Evolutionary conservation across 2,888 invertebrate species (phyloP).

Genomic region (Ochropacha duplaris): DNA sequence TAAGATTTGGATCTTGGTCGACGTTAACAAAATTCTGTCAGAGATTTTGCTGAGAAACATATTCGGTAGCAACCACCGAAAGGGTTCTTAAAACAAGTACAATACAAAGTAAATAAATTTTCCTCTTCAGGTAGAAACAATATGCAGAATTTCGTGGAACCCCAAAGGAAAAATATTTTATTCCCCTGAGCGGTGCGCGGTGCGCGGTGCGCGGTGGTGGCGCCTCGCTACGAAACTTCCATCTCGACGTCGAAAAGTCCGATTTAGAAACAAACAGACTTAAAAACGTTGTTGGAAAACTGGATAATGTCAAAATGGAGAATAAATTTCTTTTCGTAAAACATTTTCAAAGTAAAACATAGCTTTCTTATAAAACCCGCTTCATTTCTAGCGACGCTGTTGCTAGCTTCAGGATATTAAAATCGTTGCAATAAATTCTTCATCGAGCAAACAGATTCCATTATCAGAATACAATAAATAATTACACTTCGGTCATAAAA

Average conservation of each 20-base stretch:
- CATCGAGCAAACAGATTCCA: constrained; percentile 24
- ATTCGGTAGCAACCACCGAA: not conserved
- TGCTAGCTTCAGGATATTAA: not conserved
- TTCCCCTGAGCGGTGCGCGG: not conserved
- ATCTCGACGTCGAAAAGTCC: not conserved
- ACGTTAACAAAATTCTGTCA: not conserved
- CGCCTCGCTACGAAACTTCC: not conserved
- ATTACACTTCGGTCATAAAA: constrained; percentile 21
- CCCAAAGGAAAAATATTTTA: constrained; percentile 1
- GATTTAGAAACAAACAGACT: constrained; percentile 1
- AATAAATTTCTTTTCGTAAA: not conserved
- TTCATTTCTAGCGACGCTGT: not conserved
- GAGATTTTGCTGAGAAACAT: not conserved
- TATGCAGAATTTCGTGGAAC: not conserved
- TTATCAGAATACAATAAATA: constrained; percentile 25
- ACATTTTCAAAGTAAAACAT: not conserved
- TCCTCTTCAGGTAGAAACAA: not conserved
- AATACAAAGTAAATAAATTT: constrained; percentile 3
- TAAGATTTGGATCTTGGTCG: no score
- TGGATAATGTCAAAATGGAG: not conserved
- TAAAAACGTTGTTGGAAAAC: not conserved
- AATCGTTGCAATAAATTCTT: constrained; percentile 6
- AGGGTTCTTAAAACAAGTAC: not conserved
- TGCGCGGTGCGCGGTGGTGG: no score
- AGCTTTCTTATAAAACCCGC: not conserved